Conservation (phyloP, 2,797 vertebrate species). For the Adelosebastes latens region DNA sequence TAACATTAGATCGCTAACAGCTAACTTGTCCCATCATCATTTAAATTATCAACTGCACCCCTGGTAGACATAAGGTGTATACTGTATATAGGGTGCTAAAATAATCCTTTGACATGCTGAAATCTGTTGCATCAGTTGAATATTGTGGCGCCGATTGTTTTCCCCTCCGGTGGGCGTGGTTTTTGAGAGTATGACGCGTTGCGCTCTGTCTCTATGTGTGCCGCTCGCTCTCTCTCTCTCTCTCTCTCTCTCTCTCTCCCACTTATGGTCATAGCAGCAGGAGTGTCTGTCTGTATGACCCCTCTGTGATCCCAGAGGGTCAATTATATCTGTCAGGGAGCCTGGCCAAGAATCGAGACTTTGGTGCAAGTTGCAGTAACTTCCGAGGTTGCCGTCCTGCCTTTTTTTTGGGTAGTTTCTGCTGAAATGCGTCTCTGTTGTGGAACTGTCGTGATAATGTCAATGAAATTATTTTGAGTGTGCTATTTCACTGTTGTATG, state of each 20-base stretch:
- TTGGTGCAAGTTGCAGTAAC: neutral
- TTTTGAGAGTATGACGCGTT: neutral
- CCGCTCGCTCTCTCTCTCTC: neutral
- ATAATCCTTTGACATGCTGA: neutral
- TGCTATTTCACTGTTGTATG: neutral
- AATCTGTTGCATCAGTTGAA: neutral
- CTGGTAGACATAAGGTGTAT: neutral
- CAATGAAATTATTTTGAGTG: slow-evolving; percentile 2
- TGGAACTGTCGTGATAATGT: neutral
- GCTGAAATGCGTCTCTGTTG: neutral
- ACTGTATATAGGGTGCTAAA: neutral
- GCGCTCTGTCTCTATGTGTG: neutral
- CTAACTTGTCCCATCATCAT: neutral
- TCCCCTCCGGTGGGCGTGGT: neutral
- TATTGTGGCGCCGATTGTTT: neutral
- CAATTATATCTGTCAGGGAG: slow-evolving; percentile 2
- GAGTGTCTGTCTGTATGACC: slow-evolving; percentile 15
- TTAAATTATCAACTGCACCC: neutral
- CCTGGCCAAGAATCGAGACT: neutral
- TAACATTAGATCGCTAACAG: no score
- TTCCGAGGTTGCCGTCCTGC: neutral
- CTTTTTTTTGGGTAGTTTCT: neutral
- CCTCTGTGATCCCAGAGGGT: neutral
- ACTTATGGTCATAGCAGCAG: slow-evolving; percentile 34
- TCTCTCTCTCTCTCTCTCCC: slow-evolving; percentile 27